These are phyloP conservation scores for Cyaniris semiargus DNA, from an alignment of 2,888 invertebrate species.

Conservation along the genomic window DNA sequence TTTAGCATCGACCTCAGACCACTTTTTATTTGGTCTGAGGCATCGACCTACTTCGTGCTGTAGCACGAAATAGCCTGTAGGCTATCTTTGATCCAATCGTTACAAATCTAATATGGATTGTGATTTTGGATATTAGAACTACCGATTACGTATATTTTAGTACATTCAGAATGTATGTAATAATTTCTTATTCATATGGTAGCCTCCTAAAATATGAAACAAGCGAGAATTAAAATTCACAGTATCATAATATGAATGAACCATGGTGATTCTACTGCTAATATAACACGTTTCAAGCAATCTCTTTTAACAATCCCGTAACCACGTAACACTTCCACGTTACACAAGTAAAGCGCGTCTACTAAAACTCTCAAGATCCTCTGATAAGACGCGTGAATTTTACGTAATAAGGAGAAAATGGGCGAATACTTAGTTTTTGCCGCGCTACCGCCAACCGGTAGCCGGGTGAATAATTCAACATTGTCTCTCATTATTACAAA, in stretches of 20 bases:
- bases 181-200: too few species aligned
- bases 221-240: too few species aligned
- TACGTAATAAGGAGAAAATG: slow-evolving; percentile 20
- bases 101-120: not conserved
- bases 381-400: slow-evolving; percentile 21
- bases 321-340: not conserved
- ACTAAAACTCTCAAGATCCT: slow-evolving; percentile 15
- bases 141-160: not conserved
- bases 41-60: too few species aligned
- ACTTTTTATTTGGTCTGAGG: too few species aligned
- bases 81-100: too few species aligned
- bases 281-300: not conserved
- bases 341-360: slow-evolving; percentile 3
- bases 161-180: too few species aligned
- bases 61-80: too few species aligned
- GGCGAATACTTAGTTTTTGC: slow-evolving; percentile 1
- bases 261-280: not conserved
- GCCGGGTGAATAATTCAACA: slow-evolving; percentile 25
- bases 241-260: too few species aligned
- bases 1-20: too few species aligned
- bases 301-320: not conserved
- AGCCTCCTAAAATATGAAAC: too few species aligned
- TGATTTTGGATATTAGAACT: not conserved
- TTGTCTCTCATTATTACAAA: slow-evolving; percentile 30
- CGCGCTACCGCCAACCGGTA: slow-evolving; percentile 14